Evolutionary conservation across 92 coral and sea anemone species (phyloP).

Genomic region (Meandrina meandrites): DNA sequence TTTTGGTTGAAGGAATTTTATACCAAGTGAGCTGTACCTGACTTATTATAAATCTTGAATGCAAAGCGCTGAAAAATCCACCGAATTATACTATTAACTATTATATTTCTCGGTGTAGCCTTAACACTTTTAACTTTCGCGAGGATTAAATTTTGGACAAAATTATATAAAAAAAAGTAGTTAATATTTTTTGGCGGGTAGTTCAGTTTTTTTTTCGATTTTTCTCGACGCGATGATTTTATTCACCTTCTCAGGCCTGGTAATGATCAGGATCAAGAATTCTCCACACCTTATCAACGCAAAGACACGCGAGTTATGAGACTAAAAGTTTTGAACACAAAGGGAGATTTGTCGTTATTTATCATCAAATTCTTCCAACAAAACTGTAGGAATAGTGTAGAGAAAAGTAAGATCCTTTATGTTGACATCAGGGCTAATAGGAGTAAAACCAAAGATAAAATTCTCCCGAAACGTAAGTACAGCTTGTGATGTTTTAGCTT

Average conservation of each 20-base stretch:
- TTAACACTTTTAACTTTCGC: neutral
- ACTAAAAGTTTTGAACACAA: neutral
- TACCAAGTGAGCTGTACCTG: neutral
- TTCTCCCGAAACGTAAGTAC: neutral
- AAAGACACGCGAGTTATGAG: neutral
- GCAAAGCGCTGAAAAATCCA: neutral
- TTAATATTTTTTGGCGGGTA: neutral
- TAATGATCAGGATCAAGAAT: neutral
- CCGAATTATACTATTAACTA: neutral
- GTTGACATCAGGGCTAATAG: neutral
- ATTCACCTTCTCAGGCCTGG: neutral
- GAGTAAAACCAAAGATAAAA: neutral
- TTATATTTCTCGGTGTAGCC: neutral
- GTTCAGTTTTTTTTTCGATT: neutral
- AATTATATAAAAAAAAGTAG: neutral
- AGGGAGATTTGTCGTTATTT: neutral
- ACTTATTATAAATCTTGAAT: neutral
- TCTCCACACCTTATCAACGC: neutral
- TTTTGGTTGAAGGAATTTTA: slow-evolving; percentile 1
- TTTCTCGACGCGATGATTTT: neutral
- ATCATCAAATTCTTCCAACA: neutral
- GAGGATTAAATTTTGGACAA: neutral
- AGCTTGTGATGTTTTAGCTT: neutral
- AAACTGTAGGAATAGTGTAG: neutral
- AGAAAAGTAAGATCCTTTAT: neutral